Evolutionary conservation across 2,888 invertebrate genomes (phyloP), one percentile per base, ranked within the genome.

Genomic region (Malthinus seriepunctatus): DNA sequence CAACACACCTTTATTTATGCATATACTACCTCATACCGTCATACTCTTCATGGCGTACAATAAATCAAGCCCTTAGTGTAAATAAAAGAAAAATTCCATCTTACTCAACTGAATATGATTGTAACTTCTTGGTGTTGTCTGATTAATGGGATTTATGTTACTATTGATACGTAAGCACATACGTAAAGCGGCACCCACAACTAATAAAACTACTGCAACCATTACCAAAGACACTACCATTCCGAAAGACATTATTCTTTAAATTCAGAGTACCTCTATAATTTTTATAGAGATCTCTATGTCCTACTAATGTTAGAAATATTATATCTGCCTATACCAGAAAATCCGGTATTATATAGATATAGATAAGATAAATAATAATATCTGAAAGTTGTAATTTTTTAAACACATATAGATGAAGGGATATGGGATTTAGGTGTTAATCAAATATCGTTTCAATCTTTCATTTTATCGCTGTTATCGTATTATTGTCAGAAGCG

Each of bases 331-430:
- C 38, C n/a, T 15, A 42, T 42, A 15, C 14, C 23, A 23, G 2
- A 42, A 42, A 15, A 9, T n/a, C n/a, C 15, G n/a, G 15, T 12
- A 42, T 42, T 42, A 32, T 8, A 23, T 23, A 51, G 51, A 32
- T 8, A 23, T 23, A 51, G 51, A 51, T 51, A 51, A 51, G 51
- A 51, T 51, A 51, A 51, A 44, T 14, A 14, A n/a, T n/a, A 23
- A 44, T 51, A 51, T 47, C 47, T 14, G 33, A 47, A 47, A 33
- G 23, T 9, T 31, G 5, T 4, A 11, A 15, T 14, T 14, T 11
- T 12, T 7, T 7, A n/a, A 39, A 15, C 10, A 44, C 23, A 44
- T 9, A 31, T 44, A 44, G 32, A 31, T 9, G 10, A 44, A 31
- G 8, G 39, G 39, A 23, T 23, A 23, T 23, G 23, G 23, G 23